These are phyloP conservation scores for Micronisus gabar DNA, from an alignment of 2,113 vertebrate species.

Conservation along the genomic window DNA sequence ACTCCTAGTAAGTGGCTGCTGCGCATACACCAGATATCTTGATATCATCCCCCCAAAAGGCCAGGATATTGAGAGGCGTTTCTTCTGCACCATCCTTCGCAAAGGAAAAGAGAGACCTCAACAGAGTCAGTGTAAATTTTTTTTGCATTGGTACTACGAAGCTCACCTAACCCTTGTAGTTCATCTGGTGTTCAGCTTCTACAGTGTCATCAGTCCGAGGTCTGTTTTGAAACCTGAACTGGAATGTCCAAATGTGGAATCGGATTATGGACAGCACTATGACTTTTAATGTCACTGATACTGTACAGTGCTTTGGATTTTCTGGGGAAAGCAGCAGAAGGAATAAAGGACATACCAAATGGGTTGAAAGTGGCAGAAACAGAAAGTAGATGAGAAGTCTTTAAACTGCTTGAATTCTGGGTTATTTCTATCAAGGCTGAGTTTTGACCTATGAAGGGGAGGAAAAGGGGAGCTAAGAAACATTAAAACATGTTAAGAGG, in stretches of 20 bases:
- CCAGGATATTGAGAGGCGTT: neutral
- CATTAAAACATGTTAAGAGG: neutral
- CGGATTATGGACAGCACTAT: neutral
- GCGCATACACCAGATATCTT: neutral
- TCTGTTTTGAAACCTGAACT: neutral
- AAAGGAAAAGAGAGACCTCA: neutral
- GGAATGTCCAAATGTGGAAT: neutral
- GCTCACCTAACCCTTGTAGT: neutral
- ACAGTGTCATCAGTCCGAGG: neutral
- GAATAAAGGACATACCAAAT: neutral
- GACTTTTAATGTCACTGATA: neutral
- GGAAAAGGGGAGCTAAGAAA: neutral
- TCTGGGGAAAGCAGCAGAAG: neutral
- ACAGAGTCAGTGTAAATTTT: neutral
- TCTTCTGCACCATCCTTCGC: neutral
- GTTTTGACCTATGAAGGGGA: neutral
- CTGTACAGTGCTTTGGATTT: neutral
- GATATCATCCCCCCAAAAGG: neutral
- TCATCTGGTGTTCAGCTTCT: neutral
- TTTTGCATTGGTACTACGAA: neutral
- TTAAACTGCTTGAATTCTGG: neutral
- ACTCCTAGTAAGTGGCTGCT: neutral
- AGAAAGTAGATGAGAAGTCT: neutral
- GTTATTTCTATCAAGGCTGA: neutral
- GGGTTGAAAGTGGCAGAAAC: neutral